These are phyloP conservation scores for Zele albiditarsus DNA, from an alignment of 2,888 invertebrate genomes.

Conservation along the genomic window DNA sequence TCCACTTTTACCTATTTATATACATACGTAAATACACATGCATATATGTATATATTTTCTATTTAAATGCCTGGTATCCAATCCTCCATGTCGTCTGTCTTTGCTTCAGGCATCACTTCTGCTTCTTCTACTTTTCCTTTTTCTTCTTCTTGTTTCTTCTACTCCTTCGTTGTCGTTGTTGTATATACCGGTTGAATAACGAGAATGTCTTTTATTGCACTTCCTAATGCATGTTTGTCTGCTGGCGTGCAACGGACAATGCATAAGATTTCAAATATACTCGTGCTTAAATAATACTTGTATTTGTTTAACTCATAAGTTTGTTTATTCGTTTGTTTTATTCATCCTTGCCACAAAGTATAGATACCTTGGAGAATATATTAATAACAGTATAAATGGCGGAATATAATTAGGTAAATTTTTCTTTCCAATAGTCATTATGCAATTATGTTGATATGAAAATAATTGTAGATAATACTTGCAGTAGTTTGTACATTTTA, in stretches of 20 bases:
- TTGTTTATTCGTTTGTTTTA: neutral
- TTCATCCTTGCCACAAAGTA: neutral
- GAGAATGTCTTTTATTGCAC: slow-evolving; percentile 35
- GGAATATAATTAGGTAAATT: neutral
- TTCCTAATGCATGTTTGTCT: slow-evolving; percentile 32
- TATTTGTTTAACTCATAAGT: slow-evolving; percentile 1
- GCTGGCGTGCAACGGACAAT: slow-evolving; percentile 16
- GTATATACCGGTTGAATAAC: slow-evolving; percentile 30
- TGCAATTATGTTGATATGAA: slow-evolving; percentile 10
- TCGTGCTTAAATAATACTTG: neutral
- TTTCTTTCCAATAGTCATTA: neutral
- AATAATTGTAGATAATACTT: slow-evolving; percentile 2
- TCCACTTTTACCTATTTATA: neutral
- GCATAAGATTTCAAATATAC: slow-evolving; percentile 10
- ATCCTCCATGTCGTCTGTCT: slow-evolving; percentile 30
- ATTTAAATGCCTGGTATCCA: slow-evolving; percentile 12
- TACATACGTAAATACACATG: slow-evolving; percentile 1
- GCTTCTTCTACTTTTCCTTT: neutral
- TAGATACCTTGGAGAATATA: neutral
- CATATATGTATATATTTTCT: slow-evolving; percentile 16
- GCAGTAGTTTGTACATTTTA: neutral
- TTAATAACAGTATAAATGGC: neutral
- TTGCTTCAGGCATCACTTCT: slow-evolving; percentile 19
- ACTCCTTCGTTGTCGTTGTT: slow-evolving; percentile 14
- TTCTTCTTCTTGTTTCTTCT: neutral